These are phyloP conservation scores for Trichomycterus rosablanca DNA, from an alignment of 2,113 vertebrate species.

Conservation along the genomic window DNA sequence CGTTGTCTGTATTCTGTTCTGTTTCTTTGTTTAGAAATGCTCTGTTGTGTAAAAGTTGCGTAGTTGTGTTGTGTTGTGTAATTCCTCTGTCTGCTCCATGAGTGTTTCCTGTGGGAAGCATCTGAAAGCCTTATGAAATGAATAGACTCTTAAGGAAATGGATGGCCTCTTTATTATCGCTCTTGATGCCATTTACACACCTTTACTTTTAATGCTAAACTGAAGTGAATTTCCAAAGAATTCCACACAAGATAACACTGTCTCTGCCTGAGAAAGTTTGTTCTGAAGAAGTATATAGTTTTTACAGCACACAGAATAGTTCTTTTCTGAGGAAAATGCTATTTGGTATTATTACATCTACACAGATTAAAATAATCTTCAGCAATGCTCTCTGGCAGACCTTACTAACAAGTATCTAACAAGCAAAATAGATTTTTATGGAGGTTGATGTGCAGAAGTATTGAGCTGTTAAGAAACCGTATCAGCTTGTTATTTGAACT, in stretches of 20 bases:
- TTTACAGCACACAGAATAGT: neutral
- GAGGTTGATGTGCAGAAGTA: constrained; percentile 15
- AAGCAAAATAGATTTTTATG: constrained; percentile 33
- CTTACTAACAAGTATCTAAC: constrained; percentile 15
- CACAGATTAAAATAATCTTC: constrained; percentile 10
- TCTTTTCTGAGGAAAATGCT: too few relatives aligned
- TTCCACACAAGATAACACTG: too few relatives aligned
- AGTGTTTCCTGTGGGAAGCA: constrained; percentile 6
- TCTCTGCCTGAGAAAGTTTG: too few relatives aligned
- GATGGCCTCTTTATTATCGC: neutral
- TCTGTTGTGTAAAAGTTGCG: too few relatives aligned
- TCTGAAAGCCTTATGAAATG: constrained; percentile 20
- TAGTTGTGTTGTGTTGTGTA: too few relatives aligned
- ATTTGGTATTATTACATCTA: constrained; percentile 2
- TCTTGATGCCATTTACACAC: neutral
- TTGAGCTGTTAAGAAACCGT: neutral
- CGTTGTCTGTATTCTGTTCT: too few relatives aligned
- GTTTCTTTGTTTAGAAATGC: too few relatives aligned
- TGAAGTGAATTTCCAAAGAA: too few relatives aligned
- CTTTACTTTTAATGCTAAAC: neutral
- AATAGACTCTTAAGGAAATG: constrained; percentile 11
- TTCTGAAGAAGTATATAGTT: neutral
- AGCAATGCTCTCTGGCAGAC: neutral
- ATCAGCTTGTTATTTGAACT: neutral
- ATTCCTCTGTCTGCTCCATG: constrained; percentile 40